Evolutionary conservation across 2,888 invertebrate species (phyloP).

Genomic region (Callinectes sapidus): DNA sequence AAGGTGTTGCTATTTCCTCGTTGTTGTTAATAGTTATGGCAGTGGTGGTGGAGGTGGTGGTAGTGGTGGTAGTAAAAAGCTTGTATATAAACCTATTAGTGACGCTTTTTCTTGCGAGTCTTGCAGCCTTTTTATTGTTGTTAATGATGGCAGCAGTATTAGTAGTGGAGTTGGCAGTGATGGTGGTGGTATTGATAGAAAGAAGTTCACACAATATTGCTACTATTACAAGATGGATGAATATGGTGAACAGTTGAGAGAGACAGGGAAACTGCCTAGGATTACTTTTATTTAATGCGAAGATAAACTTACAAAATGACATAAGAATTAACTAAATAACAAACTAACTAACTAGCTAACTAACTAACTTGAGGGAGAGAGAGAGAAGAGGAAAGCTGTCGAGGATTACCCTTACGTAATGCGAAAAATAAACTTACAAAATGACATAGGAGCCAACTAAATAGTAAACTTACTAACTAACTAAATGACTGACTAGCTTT

Average conservation of each 20-base stretch:
- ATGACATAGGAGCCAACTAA: too few species aligned
- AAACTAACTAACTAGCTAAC: too few species aligned
- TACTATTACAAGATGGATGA: background rate
- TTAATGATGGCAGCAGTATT: too few species aligned
- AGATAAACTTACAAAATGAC: too few species aligned
- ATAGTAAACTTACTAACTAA: too few species aligned
- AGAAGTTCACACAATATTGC: background rate
- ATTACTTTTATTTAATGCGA: too few species aligned
- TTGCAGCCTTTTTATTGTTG: too few species aligned
- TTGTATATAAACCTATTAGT: background rate
- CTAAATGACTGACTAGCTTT: too few species aligned
- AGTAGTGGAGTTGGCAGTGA: background rate
- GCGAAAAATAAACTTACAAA: too few species aligned
- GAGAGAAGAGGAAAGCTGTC: background rate
- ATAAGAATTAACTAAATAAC: too few species aligned
- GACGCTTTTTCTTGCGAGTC: background rate
- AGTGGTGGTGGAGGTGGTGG: conserved; percentile 7
- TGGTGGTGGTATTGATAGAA: background rate
- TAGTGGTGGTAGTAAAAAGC: background rate
- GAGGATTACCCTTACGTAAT: too few species aligned
- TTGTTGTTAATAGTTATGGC: background rate
- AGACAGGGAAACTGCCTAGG: background rate
- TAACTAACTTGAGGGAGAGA: background rate
- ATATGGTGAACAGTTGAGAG: background rate
- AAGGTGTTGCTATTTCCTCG: background rate